These are phyloP conservation scores for Alca torda DNA, from an alignment of 2,797 vertebrate species.

Conservation along the genomic window DNA sequence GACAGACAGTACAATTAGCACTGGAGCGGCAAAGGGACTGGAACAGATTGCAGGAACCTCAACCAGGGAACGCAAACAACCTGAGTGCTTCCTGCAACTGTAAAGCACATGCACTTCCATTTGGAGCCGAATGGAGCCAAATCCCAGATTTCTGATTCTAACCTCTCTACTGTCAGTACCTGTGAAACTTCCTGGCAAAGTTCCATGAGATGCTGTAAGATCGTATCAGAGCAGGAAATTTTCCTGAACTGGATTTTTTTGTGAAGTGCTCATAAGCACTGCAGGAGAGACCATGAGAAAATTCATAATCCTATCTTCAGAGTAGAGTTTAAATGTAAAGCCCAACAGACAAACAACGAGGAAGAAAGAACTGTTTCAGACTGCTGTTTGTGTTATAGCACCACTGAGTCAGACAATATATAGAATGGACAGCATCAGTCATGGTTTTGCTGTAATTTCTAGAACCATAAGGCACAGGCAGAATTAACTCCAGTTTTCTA, in stretches of 20 bases:
- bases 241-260: not conserved
- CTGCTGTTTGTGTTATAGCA: not conserved
- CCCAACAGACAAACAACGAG: not conserved
- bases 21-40: not conserved
- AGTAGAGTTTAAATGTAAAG: not conserved
- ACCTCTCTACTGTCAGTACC: not conserved
- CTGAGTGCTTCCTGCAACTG: not conserved
- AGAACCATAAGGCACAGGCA: not conserved
- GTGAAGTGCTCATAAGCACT: not conserved
- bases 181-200: constrained; percentile 9
- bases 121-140: not conserved
- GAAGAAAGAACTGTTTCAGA: not conserved
- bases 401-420: not conserved
- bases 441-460: not conserved
- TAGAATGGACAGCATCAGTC: not conserved
- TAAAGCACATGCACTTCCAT: not conserved
- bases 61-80: not conserved
- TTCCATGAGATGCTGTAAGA: not conserved
- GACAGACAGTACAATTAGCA: not conserved
- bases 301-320: not conserved
- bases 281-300: not conserved
- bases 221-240: not conserved
- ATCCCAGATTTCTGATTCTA: not conserved
- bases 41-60: not conserved
- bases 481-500: not conserved